Conservation (phyloP, 2,888 invertebrate genomes). For the Torymus auratus region DNA sequence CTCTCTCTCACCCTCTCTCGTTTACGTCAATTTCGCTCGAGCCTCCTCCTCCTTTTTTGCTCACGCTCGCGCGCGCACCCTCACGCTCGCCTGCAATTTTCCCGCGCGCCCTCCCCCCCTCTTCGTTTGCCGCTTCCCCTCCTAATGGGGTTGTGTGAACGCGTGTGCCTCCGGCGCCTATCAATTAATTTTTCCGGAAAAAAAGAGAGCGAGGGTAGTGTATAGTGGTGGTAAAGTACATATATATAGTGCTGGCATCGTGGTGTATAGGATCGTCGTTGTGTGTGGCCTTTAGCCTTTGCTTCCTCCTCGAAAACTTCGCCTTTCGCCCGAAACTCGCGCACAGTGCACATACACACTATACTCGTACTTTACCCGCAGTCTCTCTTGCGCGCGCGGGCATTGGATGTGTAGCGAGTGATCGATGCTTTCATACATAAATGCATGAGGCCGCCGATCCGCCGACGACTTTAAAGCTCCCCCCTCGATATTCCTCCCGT, state of each 20-base stretch:
- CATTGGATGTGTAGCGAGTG: slow-evolving; percentile 55
- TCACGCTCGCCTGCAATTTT: not conserved
- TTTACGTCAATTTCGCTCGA: slow-evolving; percentile 21
- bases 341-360: too few species aligned
- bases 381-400: slow-evolving; percentile 33
- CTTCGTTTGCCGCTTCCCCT: too few species aligned
- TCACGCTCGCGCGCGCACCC: not conserved
- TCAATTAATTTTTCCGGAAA: slow-evolving; percentile 45
- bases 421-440: slow-evolving; percentile 68
- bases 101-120: too few species aligned
- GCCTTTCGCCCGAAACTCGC: too few species aligned
- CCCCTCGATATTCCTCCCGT: slow-evolving; percentile 61
- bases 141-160: not conserved
- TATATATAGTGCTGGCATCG: too few species aligned
- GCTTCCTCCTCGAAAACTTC: too few species aligned
- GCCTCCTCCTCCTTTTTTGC: not conserved
- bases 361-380: too few species aligned
- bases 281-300: too few species aligned
- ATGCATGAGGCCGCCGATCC: slow-evolving; percentile 63
- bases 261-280: too few species aligned
- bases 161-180: not conserved
- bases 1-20: not conserved
- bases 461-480: slow-evolving; percentile 64
- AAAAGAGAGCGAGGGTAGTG: slow-evolving; percentile 42
- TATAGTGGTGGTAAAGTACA: not conserved